Conservation (phyloP, 1,140 invertebrate genomes). For the Homarus americanus region DNA sequence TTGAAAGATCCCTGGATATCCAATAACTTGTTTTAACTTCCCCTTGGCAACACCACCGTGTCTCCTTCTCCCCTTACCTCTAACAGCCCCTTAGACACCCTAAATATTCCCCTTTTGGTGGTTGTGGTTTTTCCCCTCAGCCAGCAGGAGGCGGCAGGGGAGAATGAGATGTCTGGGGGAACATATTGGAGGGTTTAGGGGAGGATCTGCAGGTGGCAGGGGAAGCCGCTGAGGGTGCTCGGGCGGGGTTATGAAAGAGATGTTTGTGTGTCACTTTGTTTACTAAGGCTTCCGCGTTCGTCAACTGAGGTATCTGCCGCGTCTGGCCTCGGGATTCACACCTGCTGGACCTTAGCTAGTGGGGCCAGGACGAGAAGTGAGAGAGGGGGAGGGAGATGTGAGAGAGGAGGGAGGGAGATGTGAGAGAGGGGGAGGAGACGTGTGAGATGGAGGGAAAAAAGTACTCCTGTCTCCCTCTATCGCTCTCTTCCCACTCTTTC, state of each 20-base stretch:
- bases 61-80: too few species aligned
- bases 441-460: too few species aligned
- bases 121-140: neutral
- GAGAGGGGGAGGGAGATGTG: too few species aligned
- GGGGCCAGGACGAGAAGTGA: too few species aligned
- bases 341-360: neutral
- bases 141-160: neutral
- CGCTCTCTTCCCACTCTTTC: too few species aligned
- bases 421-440: too few species aligned
- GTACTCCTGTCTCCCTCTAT: too few species aligned
- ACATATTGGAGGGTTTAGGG: conserved; percentile 9
- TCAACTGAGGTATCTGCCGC: neutral
- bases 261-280: neutral
- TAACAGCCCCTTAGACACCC: too few species aligned
- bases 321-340: neutral
- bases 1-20: too few species aligned
- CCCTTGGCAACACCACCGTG: too few species aligned
- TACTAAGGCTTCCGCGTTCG: neutral
- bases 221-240: neutral
- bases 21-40: too few species aligned
- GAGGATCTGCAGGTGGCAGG: neutral
- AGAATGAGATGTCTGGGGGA: neutral
- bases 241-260: neutral
- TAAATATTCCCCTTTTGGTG: neutral
- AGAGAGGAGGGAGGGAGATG: too few species aligned